Evolutionary conservation across 2,113 vertebrate genomes (phyloP), one percentile per base, ranked within the genome.

Genomic region (Oxyura jamaicensis): DNA sequence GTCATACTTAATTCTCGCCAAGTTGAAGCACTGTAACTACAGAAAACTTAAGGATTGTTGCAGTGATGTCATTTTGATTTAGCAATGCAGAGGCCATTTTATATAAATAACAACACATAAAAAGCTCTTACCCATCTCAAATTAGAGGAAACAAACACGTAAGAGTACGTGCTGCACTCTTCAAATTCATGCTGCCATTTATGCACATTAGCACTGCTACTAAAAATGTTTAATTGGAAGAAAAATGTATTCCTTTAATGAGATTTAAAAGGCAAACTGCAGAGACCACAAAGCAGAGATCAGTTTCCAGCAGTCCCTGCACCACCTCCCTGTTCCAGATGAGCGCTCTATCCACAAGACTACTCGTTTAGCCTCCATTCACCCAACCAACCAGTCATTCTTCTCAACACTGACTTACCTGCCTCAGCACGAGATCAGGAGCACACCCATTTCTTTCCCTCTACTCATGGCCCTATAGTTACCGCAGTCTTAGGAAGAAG

Each of bases 1-100:
- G 80, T 93, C 90, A 93, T 2, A 3, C 66, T 84, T 66, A 73
- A 60, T 66, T 84, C 56, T 55, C 58, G 95, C 95, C 95, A 94
- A 94, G 73, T 72, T 68, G 90, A 84, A 91, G 39, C 50, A 60
- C 44, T 72, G 11, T 44, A 86, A 79, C 77, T 59, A 78, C 1
- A 6, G 80, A 95, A 89, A 95, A 67, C 42, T 59, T 23, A 63
- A 56, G 62, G 35, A 78, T 5, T 52, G 29, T 15, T 75, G 72
- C 36, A 90, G 44, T 82, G 73, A 93, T 68, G 60, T 90, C 22
- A 94, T 67, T 91, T 88, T 78, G 76, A 88, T 44, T 52, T 11
- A 92, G 65, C n/a, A 86, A 29, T 52, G 52, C 56, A 56, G 83
- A 48, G n/a, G 92, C 76, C 76, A 88, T 96, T 88, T 94, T 87